Evolutionary conservation across 53 echinoderm and acorn worm genomes (phyloP).

Genomic region (Echinometra lucunter): DNA sequence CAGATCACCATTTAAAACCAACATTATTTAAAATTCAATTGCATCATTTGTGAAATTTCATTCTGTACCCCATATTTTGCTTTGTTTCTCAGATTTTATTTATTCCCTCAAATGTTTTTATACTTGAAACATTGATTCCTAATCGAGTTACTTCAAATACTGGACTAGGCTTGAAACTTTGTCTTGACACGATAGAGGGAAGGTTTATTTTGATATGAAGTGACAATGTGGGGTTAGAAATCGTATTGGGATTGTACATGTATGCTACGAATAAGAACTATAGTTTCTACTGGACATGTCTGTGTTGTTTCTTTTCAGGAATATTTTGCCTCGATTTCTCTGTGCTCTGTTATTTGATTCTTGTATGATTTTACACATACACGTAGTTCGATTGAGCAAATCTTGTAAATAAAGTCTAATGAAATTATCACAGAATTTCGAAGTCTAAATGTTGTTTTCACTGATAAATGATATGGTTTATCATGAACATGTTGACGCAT

Average conservation of each 20-base stretch:
- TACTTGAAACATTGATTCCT: no score
- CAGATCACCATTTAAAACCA: background rate
- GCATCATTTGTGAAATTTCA: no score
- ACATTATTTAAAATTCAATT: no score
- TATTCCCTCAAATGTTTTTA: no score
- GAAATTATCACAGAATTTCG: constrained; percentile 31
- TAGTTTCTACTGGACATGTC: background rate
- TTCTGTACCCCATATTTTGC: no score
- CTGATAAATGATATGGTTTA: background rate
- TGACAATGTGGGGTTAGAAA: background rate
- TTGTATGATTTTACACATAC: no score
- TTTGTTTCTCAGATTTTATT: no score
- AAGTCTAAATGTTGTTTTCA: background rate
- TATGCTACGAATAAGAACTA: background rate
- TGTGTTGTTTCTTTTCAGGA: background rate
- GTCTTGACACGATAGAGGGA: background rate
- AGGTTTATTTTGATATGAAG: background rate
- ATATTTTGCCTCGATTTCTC: background rate
- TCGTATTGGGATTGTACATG: background rate
- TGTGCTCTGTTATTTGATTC: background rate
- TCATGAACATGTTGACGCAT: background rate
- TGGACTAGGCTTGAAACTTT: background rate
- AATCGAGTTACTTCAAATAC: no score
- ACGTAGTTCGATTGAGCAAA: constrained; percentile 35
- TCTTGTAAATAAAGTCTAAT: constrained; percentile 33